Percentiles rank a stretch among this genome's conserved stretches.
Conservation (phyloP, 2,797 vertebrate species). For the Thalassophryne amazonica region DNA sequence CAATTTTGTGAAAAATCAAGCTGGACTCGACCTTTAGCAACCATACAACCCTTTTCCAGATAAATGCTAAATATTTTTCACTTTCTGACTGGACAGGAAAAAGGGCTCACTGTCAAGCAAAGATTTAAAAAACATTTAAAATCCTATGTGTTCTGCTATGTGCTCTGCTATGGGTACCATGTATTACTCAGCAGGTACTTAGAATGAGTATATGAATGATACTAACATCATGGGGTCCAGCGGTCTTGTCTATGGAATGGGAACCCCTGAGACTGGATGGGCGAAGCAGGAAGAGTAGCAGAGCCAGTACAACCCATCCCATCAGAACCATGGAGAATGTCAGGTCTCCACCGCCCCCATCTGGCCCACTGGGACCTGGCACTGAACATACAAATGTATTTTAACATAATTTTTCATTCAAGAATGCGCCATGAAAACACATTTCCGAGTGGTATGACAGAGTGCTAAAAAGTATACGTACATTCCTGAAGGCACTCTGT, state of each 20-base stretch:
- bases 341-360: conserved; percentile 74
- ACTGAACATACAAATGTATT: conserved; percentile 70
- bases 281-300: conserved; percentile 90
- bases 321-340: conserved; percentile 90
- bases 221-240: conserved; percentile 86
- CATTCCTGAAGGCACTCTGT: conserved; percentile 77
- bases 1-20: no score
- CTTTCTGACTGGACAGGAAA: no score
- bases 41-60: no score
- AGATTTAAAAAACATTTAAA: no score
- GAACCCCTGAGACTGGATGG: conserved; percentile 87
- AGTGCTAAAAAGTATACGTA: conserved; percentile 49
- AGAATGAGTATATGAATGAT: not conserved
- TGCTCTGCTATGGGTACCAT: no score
- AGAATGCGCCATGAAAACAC: not conserved
- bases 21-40: no score
- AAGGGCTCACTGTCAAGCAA: no score
- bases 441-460: not conserved
- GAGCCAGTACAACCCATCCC: conserved; percentile 89
- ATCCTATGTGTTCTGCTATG: no score
- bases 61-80: no score
- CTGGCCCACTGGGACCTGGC: conserved; percentile 84
- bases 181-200: not conserved
- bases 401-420: not conserved
- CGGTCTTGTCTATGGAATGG: conserved; percentile 79